Conservation (phyloP, 1,140 invertebrate species). For the Drosophila gunungcola region DNA sequence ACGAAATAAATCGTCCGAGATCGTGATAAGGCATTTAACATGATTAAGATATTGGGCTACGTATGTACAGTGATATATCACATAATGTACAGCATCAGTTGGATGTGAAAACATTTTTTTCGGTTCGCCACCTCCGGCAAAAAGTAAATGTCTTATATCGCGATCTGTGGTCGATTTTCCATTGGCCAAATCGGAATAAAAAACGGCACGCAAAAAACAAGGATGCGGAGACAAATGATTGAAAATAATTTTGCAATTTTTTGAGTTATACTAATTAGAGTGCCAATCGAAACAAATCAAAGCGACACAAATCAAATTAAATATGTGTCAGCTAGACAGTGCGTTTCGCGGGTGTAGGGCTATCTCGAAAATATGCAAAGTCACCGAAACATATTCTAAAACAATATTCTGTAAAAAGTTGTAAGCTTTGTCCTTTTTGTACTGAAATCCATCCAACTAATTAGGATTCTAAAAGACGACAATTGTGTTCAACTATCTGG, state of each 20-base stretch:
- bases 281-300: conserved; percentile 45
- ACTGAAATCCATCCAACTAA: no score
- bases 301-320: conserved; percentile 13
- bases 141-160: conserved; percentile 1
- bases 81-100: conserved; percentile 50
- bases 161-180: conserved; percentile 19
- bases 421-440: no score
- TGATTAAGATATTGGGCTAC: conserved; percentile 68
- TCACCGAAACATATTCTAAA: no score
- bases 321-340: conserved; percentile 6
- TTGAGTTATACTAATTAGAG: conserved; percentile 35
- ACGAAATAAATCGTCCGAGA: conserved; percentile 64
- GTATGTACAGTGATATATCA: conserved; percentile 69
- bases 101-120: conserved; percentile 37
- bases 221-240: conserved; percentile 33
- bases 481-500: not conserved
- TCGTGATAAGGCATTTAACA: conserved; percentile 74
- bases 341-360: not conserved
- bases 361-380: not conserved
- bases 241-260: conserved; percentile 32
- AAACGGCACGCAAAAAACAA: conserved; percentile 17
- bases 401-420: no score
- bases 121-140: not conserved
- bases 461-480: not conserved
- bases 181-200: conserved; percentile 17